A percentile compares a stretch with the other conserved stretches of the same genome.
Evolutionary conservation across 2,113 vertebrate species (phyloP).

Genomic region (Chascanopsetta lugubris): DNA sequence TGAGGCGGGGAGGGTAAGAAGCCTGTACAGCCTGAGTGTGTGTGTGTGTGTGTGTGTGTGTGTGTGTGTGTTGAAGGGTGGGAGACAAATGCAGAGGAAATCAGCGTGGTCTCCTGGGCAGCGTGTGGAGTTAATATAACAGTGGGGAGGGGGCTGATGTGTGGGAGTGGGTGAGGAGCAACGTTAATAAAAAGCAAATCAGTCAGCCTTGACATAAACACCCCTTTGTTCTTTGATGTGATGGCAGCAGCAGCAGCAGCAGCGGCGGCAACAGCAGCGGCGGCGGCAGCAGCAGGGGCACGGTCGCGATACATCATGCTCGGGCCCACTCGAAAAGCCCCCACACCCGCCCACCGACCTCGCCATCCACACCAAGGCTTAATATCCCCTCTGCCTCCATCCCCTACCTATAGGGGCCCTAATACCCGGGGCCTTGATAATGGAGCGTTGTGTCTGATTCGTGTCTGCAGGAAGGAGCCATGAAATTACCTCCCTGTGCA

Average conservation of each 20-base stretch:
- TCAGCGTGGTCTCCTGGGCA: slow-evolving; percentile 50
- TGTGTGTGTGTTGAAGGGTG: slow-evolving; percentile 31
- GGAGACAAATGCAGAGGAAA: slow-evolving; percentile 57
- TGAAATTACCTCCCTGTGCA: slow-evolving; percentile 76
- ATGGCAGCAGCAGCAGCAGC: slow-evolving; percentile 58
- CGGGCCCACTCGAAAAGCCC: slow-evolving; percentile 11
- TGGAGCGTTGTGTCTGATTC: slow-evolving; percentile 70
- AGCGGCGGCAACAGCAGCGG: slow-evolving; percentile 61
- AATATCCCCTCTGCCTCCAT: slow-evolving; percentile 61
- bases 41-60: slow-evolving; percentile 21
- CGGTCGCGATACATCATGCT: slow-evolving; percentile 66
- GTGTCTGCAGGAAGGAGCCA: slow-evolving; percentile 75
- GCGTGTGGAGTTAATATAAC: slow-evolving; percentile 40
- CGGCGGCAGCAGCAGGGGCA: slow-evolving; percentile 59
- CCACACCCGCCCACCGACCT: slow-evolving; percentile 23
- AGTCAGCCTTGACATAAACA: slow-evolving; percentile 79
- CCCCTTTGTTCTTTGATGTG: slow-evolving; percentile 78
- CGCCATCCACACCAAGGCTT: slow-evolving; percentile 44
- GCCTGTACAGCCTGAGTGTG: slow-evolving; percentile 27
- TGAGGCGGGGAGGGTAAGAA: slow-evolving; percentile 13
- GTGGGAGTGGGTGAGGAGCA: slow-evolving; percentile 49
- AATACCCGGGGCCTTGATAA: slow-evolving; percentile 71
- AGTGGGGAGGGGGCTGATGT: slow-evolving; percentile 30
- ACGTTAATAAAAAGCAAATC: slow-evolving; percentile 80
- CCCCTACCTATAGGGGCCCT: slow-evolving; percentile 58